Conservation (phyloP, 2,797 vertebrate species). For the Leptodactylus fallax region DNA sequence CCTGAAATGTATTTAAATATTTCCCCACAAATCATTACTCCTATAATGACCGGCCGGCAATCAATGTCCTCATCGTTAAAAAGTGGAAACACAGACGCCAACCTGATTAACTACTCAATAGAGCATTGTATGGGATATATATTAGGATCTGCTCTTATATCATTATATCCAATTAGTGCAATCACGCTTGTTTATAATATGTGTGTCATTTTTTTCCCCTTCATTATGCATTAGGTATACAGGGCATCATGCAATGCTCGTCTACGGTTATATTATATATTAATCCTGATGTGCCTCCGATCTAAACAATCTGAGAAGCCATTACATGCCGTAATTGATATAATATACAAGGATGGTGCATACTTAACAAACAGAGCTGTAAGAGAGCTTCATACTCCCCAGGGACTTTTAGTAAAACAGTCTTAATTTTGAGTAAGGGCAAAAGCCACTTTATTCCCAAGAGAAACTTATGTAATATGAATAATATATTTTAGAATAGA, state of each 20-base stretch:
- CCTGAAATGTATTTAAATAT: conserved; percentile 41
- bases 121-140: not conserved
- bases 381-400: not conserved
- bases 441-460: not conserved
- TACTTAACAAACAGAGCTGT: not conserved
- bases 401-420: not conserved
- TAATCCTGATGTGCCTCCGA: not conserved
- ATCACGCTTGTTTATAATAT: not conserved
- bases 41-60: conserved; percentile 33
- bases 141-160: not conserved
- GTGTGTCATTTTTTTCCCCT: not conserved
- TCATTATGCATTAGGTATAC: not conserved
- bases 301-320: not conserved
- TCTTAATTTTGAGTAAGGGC: not conserved
- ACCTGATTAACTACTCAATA: conserved; percentile 10
- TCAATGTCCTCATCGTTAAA: conserved; percentile 50
- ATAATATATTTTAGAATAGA: conserved; percentile 5
- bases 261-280: not conserved
- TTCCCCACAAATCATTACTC: conserved; percentile 28
- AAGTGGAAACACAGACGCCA: conserved; percentile 15
- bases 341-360: not conserved
- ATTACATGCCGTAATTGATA: conserved; percentile 1
- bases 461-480: not conserved
- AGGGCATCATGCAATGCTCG: not conserved
- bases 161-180: conserved; percentile 20